phyloP scores from a whole-genome alignment of 2,113 vertebrate genomes.

The Polypterus bichir region DNA sequence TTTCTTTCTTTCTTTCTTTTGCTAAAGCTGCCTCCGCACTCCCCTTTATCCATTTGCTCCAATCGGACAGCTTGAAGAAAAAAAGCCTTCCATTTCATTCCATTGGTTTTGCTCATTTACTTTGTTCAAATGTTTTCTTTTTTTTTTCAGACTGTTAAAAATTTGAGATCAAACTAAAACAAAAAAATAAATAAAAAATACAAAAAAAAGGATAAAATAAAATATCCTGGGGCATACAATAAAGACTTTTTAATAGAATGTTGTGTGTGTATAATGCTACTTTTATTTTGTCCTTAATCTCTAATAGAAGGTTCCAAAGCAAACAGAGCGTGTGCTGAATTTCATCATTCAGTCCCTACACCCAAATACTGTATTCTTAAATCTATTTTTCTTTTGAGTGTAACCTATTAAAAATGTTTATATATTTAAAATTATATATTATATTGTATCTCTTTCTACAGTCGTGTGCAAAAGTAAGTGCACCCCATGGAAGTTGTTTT shows the following conservation, averaged over 20 bases:
- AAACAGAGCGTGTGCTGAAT: no score
- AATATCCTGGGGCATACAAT: conserved; percentile 68
- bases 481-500: no score
- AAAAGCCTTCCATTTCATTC: conserved; percentile 53
- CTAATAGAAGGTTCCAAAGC: no score
- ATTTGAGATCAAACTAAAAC: conserved; percentile 21
- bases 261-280: conserved; percentile 22
- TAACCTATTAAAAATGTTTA: no score
- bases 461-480: no score
- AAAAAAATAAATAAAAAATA: conserved; percentile 59
- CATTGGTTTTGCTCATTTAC: conserved; percentile 18
- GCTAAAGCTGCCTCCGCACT: conserved; percentile 2
- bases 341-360: no score
- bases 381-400: no score
- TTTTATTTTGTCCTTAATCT: no score
- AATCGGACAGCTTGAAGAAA: conserved; percentile 49
- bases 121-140: conserved; percentile 14
- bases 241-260: conserved; percentile 57
- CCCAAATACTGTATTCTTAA: no score
- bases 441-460: no score
- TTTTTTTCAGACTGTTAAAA: conserved; percentile 66
- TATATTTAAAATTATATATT: no score
- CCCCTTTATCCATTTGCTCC: conserved; percentile 23
- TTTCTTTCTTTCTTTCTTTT: conserved; percentile 12
- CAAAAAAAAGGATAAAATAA: conserved; percentile 49